These are phyloP conservation scores for Cepaea nemoralis DNA, from an alignment of 1,140 invertebrate genomes.

Conservation along the genomic window DNA sequence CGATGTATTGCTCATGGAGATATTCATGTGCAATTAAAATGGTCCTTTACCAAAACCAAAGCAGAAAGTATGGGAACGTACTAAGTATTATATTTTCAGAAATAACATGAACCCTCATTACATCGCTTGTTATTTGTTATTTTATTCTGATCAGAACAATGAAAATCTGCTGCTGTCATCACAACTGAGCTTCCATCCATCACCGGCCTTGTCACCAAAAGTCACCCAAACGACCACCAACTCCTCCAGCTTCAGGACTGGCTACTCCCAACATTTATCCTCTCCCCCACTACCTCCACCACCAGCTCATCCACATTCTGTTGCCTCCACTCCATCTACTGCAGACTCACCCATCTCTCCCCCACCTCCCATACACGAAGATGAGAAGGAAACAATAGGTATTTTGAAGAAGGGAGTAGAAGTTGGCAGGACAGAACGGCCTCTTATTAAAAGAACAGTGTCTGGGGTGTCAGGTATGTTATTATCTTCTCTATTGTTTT, in stretches of 20 bases:
- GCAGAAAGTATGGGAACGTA: too few species aligned
- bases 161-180: background rate
- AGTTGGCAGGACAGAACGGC: background rate
- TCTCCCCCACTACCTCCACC: constrained; percentile 4
- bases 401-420: background rate
- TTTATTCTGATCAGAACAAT: background rate
- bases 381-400: background rate
- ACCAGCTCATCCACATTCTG: background rate
- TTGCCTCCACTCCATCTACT: constrained; percentile 6
- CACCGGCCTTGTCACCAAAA: background rate
- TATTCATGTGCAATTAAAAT: too few species aligned
- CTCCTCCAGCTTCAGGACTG: background rate
- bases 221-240: background rate
- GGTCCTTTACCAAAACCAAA: too few species aligned
- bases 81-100: too few species aligned
- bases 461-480: constrained; percentile 19
- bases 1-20: too few species aligned
- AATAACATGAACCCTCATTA: too few species aligned
- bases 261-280: background rate
- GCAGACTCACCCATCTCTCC: constrained; percentile 19
- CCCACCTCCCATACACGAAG: constrained; percentile 12
- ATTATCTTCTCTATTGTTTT: too few species aligned
- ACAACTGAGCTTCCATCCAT: background rate
- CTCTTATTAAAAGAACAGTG: background rate
- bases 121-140: background rate